Conservation (phyloP, 1,140 invertebrate species). For the Caenorhabditis latens region DNA sequence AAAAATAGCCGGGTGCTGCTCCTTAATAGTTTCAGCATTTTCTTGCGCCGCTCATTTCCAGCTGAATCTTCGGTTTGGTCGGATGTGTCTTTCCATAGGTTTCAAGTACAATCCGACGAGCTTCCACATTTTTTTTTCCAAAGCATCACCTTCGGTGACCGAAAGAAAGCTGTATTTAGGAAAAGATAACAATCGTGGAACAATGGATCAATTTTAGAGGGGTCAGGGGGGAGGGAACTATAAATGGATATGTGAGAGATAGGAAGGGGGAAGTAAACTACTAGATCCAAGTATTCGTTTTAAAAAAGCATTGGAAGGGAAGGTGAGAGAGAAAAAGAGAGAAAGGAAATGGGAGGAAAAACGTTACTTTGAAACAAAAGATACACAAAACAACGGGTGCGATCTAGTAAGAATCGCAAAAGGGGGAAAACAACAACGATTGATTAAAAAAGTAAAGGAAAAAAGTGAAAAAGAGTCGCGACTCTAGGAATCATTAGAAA, state of each 20-base stretch:
- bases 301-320: constrained; percentile 20
- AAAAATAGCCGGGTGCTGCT: not conserved
- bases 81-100: too few species aligned
- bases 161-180: constrained; percentile 19
- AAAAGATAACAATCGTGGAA: not conserved
- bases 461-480: not conserved
- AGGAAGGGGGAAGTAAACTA: not conserved
- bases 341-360: not conserved
- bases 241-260: not conserved
- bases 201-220: not conserved
- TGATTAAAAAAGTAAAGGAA: constrained; percentile 9
- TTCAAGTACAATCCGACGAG: constrained; percentile 41
- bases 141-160: not conserved
- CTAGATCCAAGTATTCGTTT: constrained; percentile 36
- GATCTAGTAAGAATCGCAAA: not conserved
- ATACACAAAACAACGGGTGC: constrained; percentile 29
- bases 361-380: constrained; percentile 29
- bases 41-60: not conserved
- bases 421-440: constrained; percentile 35
- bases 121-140: not conserved
- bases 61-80: not conserved
- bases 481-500: constrained; percentile 33
- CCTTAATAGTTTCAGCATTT: not conserved
- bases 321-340: constrained; percentile 40
- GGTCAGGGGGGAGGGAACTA: not conserved